Percentiles rank a stretch among this genome's conserved stretches.
phyloP scores from a whole-genome alignment of 1,140 invertebrate genomes.

The Drosophila asahinai region DNA sequence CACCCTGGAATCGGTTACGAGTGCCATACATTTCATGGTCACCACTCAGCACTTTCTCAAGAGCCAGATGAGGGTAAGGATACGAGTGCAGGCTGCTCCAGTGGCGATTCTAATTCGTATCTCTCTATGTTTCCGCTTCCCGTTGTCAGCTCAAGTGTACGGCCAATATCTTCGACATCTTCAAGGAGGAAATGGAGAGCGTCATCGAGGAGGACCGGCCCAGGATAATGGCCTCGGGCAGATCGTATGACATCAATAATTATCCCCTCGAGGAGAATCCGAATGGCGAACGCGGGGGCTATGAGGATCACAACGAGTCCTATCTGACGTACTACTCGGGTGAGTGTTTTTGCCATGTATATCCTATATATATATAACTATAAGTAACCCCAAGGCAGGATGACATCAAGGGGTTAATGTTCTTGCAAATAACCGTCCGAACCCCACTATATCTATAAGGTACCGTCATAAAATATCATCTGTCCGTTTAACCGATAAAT shows the following conservation, averaged over 20 bases:
- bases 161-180: slow-evolving; percentile 81
- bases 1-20: slow-evolving; percentile 79
- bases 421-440: neutral
- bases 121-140: slow-evolving; percentile 6
- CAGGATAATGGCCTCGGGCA: slow-evolving; percentile 81
- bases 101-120: slow-evolving; percentile 20
- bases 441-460: neutral
- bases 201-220: slow-evolving; percentile 83
- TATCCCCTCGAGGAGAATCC: slow-evolving; percentile 75
- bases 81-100: neutral
- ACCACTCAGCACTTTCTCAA: slow-evolving; percentile 86
- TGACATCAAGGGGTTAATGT: neutral
- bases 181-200: slow-evolving; percentile 82
- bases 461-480: neutral
- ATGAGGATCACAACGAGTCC: slow-evolving; percentile 83
- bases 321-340: slow-evolving; percentile 79
- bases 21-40: slow-evolving; percentile 86
- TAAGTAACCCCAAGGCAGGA: neutral
- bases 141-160: slow-evolving; percentile 78
- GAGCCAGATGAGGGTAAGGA: slow-evolving; percentile 86
- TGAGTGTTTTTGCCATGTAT: slow-evolving; percentile 41
- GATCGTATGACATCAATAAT: slow-evolving; percentile 82
- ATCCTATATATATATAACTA: too few relatives aligned
- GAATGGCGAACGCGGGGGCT: slow-evolving; percentile 68
- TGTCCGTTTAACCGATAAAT: slow-evolving; percentile 1